Evolutionary conservation across 2,888 invertebrate species (phyloP), one percentile per base, ranked within the genome.

Genomic region (Colletes collaris): DNA sequence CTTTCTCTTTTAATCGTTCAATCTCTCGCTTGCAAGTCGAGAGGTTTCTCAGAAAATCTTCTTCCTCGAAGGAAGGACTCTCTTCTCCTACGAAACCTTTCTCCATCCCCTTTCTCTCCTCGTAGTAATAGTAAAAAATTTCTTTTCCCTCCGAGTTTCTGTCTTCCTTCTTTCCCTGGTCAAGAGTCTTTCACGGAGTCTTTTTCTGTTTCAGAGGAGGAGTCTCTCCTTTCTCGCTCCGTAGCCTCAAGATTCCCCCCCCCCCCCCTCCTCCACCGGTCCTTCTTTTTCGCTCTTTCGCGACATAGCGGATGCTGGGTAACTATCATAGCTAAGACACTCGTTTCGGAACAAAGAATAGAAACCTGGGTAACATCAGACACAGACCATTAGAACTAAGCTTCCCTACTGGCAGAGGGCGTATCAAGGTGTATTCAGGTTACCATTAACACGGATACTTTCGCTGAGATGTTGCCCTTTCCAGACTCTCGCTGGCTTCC

Each of bases 371-470:
- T 72, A 79, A 76, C 70, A 68, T 53, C 53, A 60, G 78, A 53
- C 53, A 49, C 62, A 53, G 59, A 62, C 86, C 80, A 86, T 86
- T 86, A 86, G 83, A 83, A 75, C 64, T 82, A 76, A 78, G 80
- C 81, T 76, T 75, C 66, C 72, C 66, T 27, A 70, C 76, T 71
- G 69, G 75, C 73, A 49, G 55, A 67, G 85, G 86, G 86, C 86
- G 83, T 86, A 83, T 65, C 77, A 77, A 62, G 77, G 52, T 80
- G 76, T 82, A 82, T 82, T 80, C 73, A 62, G 46, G 65, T 63
- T 65, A 72, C 88, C 87, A 88, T 88, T 88, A 88, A 83, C 86
- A 75, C 76, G 78, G 81, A 88, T 88, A 88, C 88, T 86, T 86
- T 72, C 73, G 79, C 78, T 77, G 81, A 88, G 86, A 85, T 74